phyloP scores from a whole-genome alignment of 1,140 invertebrate genomes.

The Rhizoglyphus robini region DNA sequence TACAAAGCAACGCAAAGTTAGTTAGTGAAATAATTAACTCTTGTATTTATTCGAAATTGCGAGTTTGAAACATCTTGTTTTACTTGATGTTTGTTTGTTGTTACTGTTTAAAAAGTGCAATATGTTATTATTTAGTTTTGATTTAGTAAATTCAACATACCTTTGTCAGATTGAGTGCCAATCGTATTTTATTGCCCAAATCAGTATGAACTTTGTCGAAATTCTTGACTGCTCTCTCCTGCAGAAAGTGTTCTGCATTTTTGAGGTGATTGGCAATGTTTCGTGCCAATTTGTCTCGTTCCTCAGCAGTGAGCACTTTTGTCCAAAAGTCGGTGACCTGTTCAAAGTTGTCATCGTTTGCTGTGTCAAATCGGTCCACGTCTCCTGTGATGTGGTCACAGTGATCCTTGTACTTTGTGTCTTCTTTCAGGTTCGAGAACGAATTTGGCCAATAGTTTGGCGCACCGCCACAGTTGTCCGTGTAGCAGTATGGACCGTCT shows the following conservation, averaged over 20 bases:
- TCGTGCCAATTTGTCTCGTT: conserved; percentile 51
- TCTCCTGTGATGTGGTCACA: conserved; percentile 20
- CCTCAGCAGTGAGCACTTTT: conserved; percentile 52
- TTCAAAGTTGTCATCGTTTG: conserved; percentile 70
- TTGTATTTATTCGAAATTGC: too few species aligned
- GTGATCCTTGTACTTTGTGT: conserved; percentile 23
- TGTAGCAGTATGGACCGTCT: conserved; percentile 52
- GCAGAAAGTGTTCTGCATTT: conserved; percentile 66
- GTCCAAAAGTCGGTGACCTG: conserved; percentile 69
- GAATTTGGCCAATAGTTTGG: conserved; percentile 25
- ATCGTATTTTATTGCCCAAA: conserved; percentile 29
- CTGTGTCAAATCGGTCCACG: conserved; percentile 54
- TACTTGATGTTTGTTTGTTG: too few species aligned
- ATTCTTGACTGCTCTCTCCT: conserved; percentile 40
- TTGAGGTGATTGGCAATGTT: conserved; percentile 67
- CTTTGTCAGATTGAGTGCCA: conserved; percentile 5
- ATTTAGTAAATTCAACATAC: too few species aligned
- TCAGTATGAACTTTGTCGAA: conserved; percentile 37
- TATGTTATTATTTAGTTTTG: too few species aligned
- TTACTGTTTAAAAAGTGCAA: too few species aligned
- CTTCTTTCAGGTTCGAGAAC: conserved; percentile 8
- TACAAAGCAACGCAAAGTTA: too few species aligned
- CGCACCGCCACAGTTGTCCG: conserved; percentile 25
- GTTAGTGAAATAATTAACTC: too few species aligned
- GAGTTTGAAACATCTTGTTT: too few species aligned